A percentile compares a stretch with the other conserved stretches of the same genome.
phyloP scores from a whole-genome alignment of 2,797 vertebrate species.

The Chromobotia macracanthus region DNA sequence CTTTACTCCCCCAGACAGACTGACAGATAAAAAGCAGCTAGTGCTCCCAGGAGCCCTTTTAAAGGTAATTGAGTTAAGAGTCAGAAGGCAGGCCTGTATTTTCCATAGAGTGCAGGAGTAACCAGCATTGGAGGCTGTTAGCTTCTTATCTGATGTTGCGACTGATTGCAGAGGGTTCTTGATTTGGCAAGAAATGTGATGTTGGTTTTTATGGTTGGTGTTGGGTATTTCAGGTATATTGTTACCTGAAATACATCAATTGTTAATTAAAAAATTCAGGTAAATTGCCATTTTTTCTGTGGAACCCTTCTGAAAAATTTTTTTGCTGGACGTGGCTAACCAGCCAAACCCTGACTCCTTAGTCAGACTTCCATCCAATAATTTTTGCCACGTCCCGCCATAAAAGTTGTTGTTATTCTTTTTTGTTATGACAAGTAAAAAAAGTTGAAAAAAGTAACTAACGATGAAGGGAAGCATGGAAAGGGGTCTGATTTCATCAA shows the following conservation, averaged over 20 bases:
- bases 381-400: not conserved
- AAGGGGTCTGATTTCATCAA: conserved; percentile 37
- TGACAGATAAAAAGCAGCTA: conserved; percentile 58
- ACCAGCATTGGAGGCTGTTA: conserved; percentile 41
- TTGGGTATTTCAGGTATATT: conserved; percentile 1
- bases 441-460: conserved; percentile 33
- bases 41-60: conserved; percentile 53
- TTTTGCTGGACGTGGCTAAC: too few species aligned
- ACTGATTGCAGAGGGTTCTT: conserved; percentile 44
- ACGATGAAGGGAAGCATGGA: conserved; percentile 37
- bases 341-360: too few species aligned
- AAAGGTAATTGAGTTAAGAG: conserved; percentile 57
- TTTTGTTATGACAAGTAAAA: conserved; percentile 44
- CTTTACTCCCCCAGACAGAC: conserved; percentile 44
- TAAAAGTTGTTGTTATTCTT: conserved; percentile 22
- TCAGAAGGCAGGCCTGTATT: conserved; percentile 42
- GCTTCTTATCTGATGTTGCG: conserved; percentile 42
- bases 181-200: conserved; percentile 36
- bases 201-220: not conserved
- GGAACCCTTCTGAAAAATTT: not conserved
- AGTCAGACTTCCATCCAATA: too few species aligned
- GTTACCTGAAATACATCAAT: not conserved
- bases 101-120: conserved; percentile 27
- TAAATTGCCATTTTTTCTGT: not conserved
- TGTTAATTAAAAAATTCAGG: too few species aligned